These are phyloP conservation scores for Sternarchorhynchus goeldii DNA, from an alignment of 2,797 vertebrate genomes.

Conservation along the genomic window DNA sequence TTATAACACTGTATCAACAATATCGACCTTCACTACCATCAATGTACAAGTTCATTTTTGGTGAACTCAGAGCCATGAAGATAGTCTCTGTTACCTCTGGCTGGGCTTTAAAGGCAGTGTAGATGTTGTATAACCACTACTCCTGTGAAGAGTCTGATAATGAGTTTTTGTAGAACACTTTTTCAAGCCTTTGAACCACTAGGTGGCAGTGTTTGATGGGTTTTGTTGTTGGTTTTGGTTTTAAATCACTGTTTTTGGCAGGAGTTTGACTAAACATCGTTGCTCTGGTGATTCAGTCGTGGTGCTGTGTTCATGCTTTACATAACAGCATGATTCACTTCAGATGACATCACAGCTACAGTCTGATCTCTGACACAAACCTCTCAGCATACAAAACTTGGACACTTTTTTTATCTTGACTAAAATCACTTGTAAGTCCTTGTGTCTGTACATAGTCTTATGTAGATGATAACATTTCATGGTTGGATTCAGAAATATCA, in stretches of 20 bases:
- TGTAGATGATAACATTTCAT: too few relatives aligned
- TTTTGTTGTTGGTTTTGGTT: conserved; percentile 5
- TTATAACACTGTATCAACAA: neutral
- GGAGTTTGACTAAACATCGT: conserved; percentile 24
- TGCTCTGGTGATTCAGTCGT: conserved; percentile 54
- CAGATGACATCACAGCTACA: neutral
- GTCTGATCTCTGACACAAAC: neutral
- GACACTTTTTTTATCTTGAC: conserved; percentile 4
- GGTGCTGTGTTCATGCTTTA: conserved; percentile 49
- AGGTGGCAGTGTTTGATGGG: conserved; percentile 42
- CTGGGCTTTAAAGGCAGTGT: too few relatives aligned
- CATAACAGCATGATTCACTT: conserved; percentile 52
- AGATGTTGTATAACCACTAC: too few relatives aligned
- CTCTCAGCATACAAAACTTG: too few relatives aligned
- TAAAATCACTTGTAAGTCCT: conserved; percentile 2
- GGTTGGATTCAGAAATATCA: too few relatives aligned
- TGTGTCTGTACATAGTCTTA: neutral
- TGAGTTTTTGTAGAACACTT: too few relatives aligned
- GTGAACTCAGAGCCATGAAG: too few relatives aligned
- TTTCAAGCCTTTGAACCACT: conserved; percentile 34
- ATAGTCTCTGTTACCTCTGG: too few relatives aligned
- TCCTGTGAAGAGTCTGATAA: too few relatives aligned
- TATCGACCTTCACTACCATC: too few relatives aligned
- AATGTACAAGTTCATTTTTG: too few relatives aligned
- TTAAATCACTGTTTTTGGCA: conserved; percentile 23